phyloP scores from a whole-genome alignment of 2,113 vertebrate genomes.

The Synodontis membranacea region DNA sequence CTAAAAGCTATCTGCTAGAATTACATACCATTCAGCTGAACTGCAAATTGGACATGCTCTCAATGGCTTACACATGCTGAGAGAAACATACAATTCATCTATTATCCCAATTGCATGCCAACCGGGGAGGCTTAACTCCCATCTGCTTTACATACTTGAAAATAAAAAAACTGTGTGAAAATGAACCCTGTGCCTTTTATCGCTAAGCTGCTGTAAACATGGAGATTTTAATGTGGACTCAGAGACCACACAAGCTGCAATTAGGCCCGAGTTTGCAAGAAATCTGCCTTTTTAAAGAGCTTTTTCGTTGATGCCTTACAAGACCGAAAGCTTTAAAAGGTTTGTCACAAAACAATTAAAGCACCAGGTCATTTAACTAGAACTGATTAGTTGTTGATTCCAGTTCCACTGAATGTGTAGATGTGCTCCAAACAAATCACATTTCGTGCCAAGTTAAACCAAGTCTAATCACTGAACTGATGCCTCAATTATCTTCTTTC shows the following conservation, averaged over 20 bases:
- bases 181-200: conserved; percentile 45
- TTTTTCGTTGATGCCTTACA: not conserved
- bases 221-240: conserved; percentile 32
- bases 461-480: conserved; percentile 21
- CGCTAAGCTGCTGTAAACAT: conserved; percentile 36
- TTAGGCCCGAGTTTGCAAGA: conserved; percentile 6
- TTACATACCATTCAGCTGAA: conserved; percentile 19
- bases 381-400: conserved; percentile 19
- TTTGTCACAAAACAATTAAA: conserved; percentile 13
- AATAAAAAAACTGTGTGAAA: conserved; percentile 44
- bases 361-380: not conserved
- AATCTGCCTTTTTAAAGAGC: not conserved
- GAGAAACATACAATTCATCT: conserved; percentile 13
- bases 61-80: conserved; percentile 41
- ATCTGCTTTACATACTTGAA: conserved; percentile 47
- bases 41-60: conserved; percentile 6
- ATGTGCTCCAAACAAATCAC: conserved; percentile 16
- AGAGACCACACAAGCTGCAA: conserved; percentile 50
- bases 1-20: conserved; percentile 23
- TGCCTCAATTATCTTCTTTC: conserved; percentile 18
- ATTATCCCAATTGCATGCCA: conserved; percentile 33
- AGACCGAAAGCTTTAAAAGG: conserved; percentile 1
- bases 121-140: conserved; percentile 21
- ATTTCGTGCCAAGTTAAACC: conserved; percentile 17
- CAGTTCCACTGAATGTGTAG: not conserved